Percentiles rank a stretch among this genome's conserved stretches.
Evolutionary conservation across 2,888 invertebrate genomes (phyloP).

Genomic region (Pantelozetes paolii): DNA sequence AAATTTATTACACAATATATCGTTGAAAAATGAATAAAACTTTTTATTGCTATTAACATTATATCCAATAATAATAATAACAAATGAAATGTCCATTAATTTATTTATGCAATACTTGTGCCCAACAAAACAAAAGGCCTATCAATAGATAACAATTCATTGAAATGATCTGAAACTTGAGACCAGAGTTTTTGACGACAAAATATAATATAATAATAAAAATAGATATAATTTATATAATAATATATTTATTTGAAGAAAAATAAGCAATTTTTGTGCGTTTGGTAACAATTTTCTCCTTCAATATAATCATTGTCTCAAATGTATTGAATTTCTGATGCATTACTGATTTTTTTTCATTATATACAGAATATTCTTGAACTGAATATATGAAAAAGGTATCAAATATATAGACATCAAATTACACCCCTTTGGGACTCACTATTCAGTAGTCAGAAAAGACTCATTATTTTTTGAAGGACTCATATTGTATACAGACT

Average conservation of each 20-base stretch:
- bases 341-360: background rate
- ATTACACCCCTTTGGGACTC: slow-evolving; percentile 22
- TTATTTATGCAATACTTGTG: background rate
- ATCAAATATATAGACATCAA: slow-evolving; percentile 14
- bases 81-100: background rate
- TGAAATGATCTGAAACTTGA: background rate
- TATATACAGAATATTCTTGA: background rate
- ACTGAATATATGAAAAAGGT: background rate
- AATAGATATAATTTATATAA: background rate
- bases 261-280: too few species aligned
- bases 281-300: background rate
- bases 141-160: background rate
- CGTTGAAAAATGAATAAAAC: too few species aligned
- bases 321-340: slow-evolving; percentile 20
- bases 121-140: background rate
- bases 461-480: slow-evolving; percentile 22
- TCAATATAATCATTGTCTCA: background rate
- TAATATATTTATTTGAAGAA: background rate
- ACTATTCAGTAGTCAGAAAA: slow-evolving; percentile 1
- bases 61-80: too few species aligned
- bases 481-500: background rate
- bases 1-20: too few species aligned
- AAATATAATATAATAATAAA: background rate
- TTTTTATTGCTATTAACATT: too few species aligned
- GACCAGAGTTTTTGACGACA: background rate